A percentile compares a stretch with the other conserved stretches of the same genome.
Conservation (phyloP, 2,113 vertebrate species). For the Protomyctophum bolini region DNA sequence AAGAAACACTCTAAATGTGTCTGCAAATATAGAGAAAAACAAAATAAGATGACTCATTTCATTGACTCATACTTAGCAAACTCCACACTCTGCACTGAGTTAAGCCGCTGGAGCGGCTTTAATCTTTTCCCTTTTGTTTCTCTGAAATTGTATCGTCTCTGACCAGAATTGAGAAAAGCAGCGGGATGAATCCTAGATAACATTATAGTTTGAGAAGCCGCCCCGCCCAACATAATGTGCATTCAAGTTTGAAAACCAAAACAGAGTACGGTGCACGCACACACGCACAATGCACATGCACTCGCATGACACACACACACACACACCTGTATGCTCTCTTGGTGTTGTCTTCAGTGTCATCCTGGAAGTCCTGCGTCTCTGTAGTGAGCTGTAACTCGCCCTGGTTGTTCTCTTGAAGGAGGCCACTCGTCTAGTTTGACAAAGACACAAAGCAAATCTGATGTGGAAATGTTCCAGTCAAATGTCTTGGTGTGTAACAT, state of each 20-base stretch:
- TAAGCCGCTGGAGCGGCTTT: no score
- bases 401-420: conserved; percentile 87
- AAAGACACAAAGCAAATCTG: conserved; percentile 17
- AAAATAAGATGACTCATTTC: no score
- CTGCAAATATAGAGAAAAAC: no score
- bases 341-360: conserved; percentile 88
- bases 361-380: conserved; percentile 84
- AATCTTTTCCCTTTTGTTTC: no score
- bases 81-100: no score
- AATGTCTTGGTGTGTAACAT: no score
- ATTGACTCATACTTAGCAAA: no score
- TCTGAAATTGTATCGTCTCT: conserved; percentile 3
- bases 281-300: neutral
- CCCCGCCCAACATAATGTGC: neutral
- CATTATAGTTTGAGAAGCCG: neutral
- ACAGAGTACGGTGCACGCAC: neutral
- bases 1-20: no score
- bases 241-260: neutral
- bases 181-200: conserved; percentile 17
- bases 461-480: no score
- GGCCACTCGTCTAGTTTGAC: conserved; percentile 81
- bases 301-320: conserved; percentile 2
- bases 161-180: neutral
- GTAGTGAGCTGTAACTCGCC: conserved; percentile 85
- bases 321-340: conserved; percentile 88